phyloP scores from a whole-genome alignment of 2,888 invertebrate genomes.

The Lordiphosa fenestrarum region DNA sequence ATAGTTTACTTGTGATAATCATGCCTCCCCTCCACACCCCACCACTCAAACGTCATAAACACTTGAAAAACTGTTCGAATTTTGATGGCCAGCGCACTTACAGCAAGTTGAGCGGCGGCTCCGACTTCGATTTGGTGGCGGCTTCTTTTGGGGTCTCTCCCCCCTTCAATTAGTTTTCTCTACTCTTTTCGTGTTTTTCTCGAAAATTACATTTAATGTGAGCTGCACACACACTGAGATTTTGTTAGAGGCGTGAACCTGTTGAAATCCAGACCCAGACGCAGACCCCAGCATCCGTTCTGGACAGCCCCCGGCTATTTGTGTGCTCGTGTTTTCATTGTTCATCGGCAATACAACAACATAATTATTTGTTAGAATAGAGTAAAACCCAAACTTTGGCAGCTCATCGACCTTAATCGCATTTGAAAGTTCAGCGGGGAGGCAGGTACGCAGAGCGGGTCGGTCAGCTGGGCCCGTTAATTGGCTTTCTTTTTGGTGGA shows the following conservation, averaged over 20 bases:
- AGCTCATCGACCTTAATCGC: constrained; percentile 63
- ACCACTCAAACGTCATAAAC: constrained; percentile 47
- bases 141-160: constrained; percentile 29
- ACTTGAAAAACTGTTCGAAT: constrained; percentile 72
- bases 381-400: constrained; percentile 20
- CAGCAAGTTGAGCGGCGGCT: constrained; percentile 41
- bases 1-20: constrained; percentile 71
- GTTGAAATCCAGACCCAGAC: constrained; percentile 65
- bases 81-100: constrained; percentile 64
- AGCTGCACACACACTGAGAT: constrained; percentile 47
- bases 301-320: constrained; percentile 26
- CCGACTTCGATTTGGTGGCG: constrained; percentile 29
- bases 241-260: constrained; percentile 75
- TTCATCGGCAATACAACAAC: constrained; percentile 31
- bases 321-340: constrained; percentile 25
- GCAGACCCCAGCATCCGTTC: constrained; percentile 45
- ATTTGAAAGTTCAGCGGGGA: constrained; percentile 62
- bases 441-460: constrained; percentile 1
- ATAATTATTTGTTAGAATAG: constrained; percentile 58
- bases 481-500: constrained; percentile 49
- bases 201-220: constrained; percentile 67
- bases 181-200: constrained; percentile 8
- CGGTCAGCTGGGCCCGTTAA: constrained; percentile 34
- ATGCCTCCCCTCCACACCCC: constrained; percentile 9
- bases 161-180: constrained; percentile 34